Percentiles rank a stretch among this genome's conserved stretches.
phyloP scores from a whole-genome alignment of 2,797 vertebrate species.

The Neosilurus hyrtlii region DNA sequence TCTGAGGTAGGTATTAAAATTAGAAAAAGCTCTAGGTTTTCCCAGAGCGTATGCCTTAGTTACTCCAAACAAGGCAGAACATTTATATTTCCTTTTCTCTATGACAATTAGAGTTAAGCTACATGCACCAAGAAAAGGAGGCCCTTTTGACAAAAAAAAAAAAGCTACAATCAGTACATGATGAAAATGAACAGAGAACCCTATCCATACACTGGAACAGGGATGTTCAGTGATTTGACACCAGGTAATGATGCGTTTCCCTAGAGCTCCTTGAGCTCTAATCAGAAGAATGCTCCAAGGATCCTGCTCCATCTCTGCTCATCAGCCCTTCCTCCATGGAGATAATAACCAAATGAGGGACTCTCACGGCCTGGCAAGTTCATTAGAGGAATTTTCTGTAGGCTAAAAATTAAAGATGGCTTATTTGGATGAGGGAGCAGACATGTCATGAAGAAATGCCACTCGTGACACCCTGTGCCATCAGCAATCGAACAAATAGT shows the following conservation, averaged over 20 bases:
- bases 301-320: slow-evolving; percentile 42
- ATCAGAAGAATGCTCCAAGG: slow-evolving; percentile 37
- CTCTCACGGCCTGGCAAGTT: slow-evolving; percentile 41
- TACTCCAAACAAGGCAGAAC: slow-evolving; percentile 65
- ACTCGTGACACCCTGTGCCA: slow-evolving; percentile 55
- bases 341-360: slow-evolving; percentile 46
- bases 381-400: slow-evolving; percentile 50
- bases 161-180: neutral
- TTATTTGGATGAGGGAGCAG: slow-evolving; percentile 54
- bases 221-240: slow-evolving; percentile 10
- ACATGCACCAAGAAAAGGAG: slow-evolving; percentile 33
- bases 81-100: slow-evolving; percentile 59
- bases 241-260: slow-evolving; percentile 43
- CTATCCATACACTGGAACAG: neutral
- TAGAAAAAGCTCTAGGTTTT: slow-evolving; percentile 61
- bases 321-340: slow-evolving; percentile 34
- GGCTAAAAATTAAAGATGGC: slow-evolving; percentile 44
- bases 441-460: slow-evolving; percentile 53
- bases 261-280: slow-evolving; percentile 17
- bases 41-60: slow-evolving; percentile 60
- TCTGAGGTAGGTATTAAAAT: slow-evolving; percentile 65
- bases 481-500: slow-evolving; percentile 54
- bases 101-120: slow-evolving; percentile 42
- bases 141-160: neutral
- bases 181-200: neutral